Base-by-base conservation (phyloP, 1,140 invertebrate species). In the Bicyclus anynana region DNA sequence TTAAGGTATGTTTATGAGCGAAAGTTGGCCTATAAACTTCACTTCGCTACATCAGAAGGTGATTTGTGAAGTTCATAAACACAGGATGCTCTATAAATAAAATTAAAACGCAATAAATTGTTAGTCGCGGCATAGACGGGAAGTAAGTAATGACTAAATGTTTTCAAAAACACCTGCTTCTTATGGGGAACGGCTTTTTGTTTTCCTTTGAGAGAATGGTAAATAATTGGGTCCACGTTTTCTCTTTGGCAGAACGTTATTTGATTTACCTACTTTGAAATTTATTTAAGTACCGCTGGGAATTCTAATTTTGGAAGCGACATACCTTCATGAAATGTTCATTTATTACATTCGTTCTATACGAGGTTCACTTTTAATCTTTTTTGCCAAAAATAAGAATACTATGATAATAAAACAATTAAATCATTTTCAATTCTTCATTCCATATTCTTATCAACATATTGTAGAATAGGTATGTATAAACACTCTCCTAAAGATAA, bases 41-140 rank as follows among this genome's bases (percentile, higher is more conserved):
- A 35, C 23, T 20, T 42, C 33, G 12, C 26, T 38, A 26, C 48
- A 61, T 62, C 27, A 37, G 13, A 29, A 44, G 27, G 59, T 52
- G 49, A 55, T 62, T 53, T 47, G 38, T 47, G 40, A 52, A 47
- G 12, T 26, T 21, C 50, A 58, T 58, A 62, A 62, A 64, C 35
- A 55, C 10, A 48, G 18, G 40, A 12, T 35, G 14, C 21, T 17
- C 56, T 59, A 55, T 64, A 59, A 64, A 59, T 64, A 59, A 59
- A 54, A 53, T 59, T 64, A 59, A 64, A 52, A 59, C 27, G 47
- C 57, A 26, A 55, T 59, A 64, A 53, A 53, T 64, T 48, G 12
- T 29, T 47, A 23, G 12, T 26, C 26, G 37, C 14, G 44, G 9
- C 40, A 42, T 37, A 17, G 9, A 13, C 23, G 6, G 21, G 27